These are phyloP conservation scores for Trachymyrmex cornetzi DNA, from an alignment of 1,140 invertebrate species.

Conservation along the genomic window DNA sequence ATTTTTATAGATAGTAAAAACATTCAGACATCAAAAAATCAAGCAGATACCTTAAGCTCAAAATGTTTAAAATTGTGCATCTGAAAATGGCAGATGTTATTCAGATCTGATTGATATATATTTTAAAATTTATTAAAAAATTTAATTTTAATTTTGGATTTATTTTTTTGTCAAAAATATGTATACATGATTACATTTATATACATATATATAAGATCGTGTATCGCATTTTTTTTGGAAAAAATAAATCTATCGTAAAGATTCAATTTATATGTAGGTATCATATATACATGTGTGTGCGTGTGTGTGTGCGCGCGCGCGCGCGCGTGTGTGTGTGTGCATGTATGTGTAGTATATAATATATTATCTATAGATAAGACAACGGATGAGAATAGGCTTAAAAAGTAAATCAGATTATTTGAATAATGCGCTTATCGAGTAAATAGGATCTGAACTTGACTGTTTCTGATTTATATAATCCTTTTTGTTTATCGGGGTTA, in stretches of 20 bases:
- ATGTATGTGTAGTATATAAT: background rate
- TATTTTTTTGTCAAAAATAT: background rate
- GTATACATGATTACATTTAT: too few species aligned
- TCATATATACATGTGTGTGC: too few species aligned
- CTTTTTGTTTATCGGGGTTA: conserved; percentile 11
- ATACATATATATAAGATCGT: too few species aligned
- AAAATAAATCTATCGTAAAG: too few species aligned
- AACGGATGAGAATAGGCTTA: background rate
- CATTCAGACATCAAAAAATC: background rate
- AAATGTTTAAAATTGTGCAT: background rate
- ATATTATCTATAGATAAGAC: background rate
- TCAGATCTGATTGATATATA: too few species aligned
- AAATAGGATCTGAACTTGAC: background rate
- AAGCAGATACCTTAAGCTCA: background rate
- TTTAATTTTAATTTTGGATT: background rate
- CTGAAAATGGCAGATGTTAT: too few species aligned
- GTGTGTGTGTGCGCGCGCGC: too few species aligned
- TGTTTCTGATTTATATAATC: conserved; percentile 3
- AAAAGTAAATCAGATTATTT: background rate
- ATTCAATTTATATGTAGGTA: too few species aligned
- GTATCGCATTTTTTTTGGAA: too few species aligned
- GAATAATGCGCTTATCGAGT: background rate
- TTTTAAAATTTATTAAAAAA: too few species aligned
- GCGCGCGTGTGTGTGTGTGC: too few species aligned
- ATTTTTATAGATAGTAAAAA: background rate